Conservation (phyloP, 2,113 vertebrate species). For the Nothocercus julius region DNA sequence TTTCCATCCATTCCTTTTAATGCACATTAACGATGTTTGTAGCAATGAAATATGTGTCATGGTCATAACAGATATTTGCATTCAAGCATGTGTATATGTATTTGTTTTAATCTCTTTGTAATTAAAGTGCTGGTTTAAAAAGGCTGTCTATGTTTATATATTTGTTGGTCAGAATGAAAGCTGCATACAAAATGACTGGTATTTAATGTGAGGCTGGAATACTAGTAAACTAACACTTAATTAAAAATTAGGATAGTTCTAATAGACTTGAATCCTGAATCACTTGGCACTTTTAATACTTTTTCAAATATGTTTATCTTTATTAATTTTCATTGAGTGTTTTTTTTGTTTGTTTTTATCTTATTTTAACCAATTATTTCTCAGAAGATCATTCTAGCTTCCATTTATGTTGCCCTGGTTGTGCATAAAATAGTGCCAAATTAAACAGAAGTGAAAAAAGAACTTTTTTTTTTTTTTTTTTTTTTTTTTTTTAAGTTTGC, state of each 20-base stretch:
- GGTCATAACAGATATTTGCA: slow-evolving; percentile 1
- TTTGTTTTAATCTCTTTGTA: not conserved
- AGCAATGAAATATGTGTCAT: not conserved
- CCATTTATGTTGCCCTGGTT: not conserved
- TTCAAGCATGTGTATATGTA: not conserved
- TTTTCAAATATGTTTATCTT: not conserved
- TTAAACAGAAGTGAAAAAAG: not conserved
- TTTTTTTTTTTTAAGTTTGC: too few species aligned
- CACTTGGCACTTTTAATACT: not conserved
- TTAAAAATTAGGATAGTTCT: not conserved
- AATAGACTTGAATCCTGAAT: not conserved
- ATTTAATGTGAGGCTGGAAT: not conserved
- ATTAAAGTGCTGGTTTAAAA: slow-evolving; percentile 13
- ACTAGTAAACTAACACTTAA: not conserved
- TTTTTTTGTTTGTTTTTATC: not conserved
- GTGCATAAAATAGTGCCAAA: not conserved
- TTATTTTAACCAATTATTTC: not conserved
- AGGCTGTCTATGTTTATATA: not conserved
- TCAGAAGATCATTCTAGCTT: not conserved
- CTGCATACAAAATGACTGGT: not conserved
- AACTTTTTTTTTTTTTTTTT: too few species aligned
- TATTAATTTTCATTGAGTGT: not conserved
- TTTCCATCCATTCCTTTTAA: not conserved
- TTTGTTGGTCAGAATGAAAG: not conserved
- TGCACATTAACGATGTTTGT: not conserved